phyloP scores from a whole-genome alignment of 2,888 invertebrate species.

The Drosophila lacicola region DNA sequence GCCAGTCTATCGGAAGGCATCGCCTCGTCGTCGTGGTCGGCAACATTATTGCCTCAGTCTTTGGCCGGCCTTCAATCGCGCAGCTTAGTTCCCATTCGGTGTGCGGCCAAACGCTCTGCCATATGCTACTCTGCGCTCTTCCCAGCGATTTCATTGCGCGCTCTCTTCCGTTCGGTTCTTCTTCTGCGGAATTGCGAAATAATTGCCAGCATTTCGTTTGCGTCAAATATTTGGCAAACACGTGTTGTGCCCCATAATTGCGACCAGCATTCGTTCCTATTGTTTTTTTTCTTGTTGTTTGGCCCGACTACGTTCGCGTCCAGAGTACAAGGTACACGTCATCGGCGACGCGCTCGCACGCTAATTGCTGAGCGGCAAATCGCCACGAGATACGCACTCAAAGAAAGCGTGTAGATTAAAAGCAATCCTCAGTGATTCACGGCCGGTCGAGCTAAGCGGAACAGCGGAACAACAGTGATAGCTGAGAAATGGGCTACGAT shows the following conservation, averaged over 20 bases:
- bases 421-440: constrained; percentile 37
- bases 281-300: background rate
- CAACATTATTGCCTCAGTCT: constrained; percentile 34
- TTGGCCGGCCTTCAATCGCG: constrained; percentile 46
- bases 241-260: constrained; percentile 36
- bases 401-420: constrained; percentile 15
- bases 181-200: background rate
- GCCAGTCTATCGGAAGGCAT: constrained; percentile 24
- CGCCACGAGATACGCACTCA: constrained; percentile 44
- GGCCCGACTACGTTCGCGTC: background rate
- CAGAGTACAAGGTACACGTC: constrained; percentile 47
- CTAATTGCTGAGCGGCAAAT: background rate
- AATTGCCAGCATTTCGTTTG: constrained; percentile 7
- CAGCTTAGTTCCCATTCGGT: constrained; percentile 32
- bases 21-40: constrained; percentile 2
- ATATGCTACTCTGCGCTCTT: constrained; percentile 8
- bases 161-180: background rate
- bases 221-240: constrained; percentile 36
- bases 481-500: constrained; percentile 88
- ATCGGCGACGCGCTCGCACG: constrained; percentile 20
- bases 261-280: background rate
- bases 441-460: background rate
- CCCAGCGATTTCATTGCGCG: background rate
- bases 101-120: constrained; percentile 11
- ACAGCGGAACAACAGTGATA: background rate